Evolutionary conservation across 2,113 vertebrate genomes (phyloP), one percentile per base, ranked within the genome.

Genomic region (Synodontis membranacea): DNA sequence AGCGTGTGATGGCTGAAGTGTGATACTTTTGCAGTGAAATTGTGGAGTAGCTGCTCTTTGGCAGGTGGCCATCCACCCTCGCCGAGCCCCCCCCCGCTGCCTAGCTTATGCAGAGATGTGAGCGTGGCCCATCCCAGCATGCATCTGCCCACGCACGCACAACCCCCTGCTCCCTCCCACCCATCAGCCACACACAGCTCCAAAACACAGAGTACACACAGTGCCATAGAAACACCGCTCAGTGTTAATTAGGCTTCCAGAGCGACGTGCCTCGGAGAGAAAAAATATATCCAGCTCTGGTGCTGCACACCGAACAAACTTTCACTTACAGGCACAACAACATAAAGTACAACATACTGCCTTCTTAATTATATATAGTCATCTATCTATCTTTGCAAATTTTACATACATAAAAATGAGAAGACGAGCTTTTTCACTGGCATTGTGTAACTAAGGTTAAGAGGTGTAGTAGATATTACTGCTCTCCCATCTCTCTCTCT

Each of bases 171-270:
- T 88, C 76, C 92, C 90, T 58, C 92, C 91, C 91, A 93, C 88
- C 72, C 54, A 88, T 91, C 91, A 89, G 83, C 88, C 44, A 83
- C 89, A 82, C 82, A 83, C 88, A 39, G 76, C 87, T 90, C 87
- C 87, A 76, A 82, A 85, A 80, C 79, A 85, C 87, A 58, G 15
- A 82, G 86, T 90, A 88, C 91, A 87, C 87, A 64, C 81, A 90
- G 83, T 89, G 84, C 91, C 89, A 86, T 81, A 86, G 88, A 89
- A 92, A 90, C 76, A 68, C 90, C 86, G 88, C 92, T 87, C 90
- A 84, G 88, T 79, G 17, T 89, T 94, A 92, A 94, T 94, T 93
- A 93, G 88, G 88, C 93, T 90, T 93, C 94, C 90, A 91, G 91
- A 91, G 91, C 89, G 88, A 86, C 90, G 88, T 56, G 25, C 88